Conservation (phyloP, 2,113 vertebrate genomes). For the Pterocles burchelli region DNA sequence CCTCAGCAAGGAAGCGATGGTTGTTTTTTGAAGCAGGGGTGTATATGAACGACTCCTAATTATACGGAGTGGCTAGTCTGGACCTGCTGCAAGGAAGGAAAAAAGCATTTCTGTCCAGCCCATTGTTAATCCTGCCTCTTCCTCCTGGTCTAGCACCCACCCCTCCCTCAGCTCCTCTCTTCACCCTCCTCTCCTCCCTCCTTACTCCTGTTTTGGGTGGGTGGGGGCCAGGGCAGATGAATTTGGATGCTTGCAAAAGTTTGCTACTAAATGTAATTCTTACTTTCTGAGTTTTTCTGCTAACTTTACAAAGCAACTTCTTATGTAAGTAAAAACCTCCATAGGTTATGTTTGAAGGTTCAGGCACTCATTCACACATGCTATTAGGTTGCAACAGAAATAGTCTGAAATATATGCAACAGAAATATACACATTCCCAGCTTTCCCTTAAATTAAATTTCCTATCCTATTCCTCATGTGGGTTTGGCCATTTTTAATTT, state of each 20-base stretch:
- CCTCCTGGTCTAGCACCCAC: neutral
- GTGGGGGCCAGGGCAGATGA: neutral
- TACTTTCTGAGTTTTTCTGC: neutral
- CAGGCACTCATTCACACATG: neutral
- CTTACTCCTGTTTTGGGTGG: neutral
- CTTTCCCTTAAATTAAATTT: slow-evolving; percentile 53
- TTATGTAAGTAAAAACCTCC: neutral
- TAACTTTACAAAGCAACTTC: neutral
- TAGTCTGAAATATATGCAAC: slow-evolving; percentile 26
- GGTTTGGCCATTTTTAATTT: slow-evolving; percentile 50
- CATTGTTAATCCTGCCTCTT: neutral
- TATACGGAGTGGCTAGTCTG: neutral
- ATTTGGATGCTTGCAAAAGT: neutral
- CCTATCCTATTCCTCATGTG: slow-evolving; percentile 39
- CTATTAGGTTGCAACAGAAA: slow-evolving; percentile 25
- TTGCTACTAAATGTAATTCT: neutral
- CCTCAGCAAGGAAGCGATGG: neutral
- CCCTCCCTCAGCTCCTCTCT: neutral
- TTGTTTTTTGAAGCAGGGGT: neutral
- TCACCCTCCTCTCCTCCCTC: neutral
- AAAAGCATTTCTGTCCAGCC: neutral
- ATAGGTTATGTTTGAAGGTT: neutral
- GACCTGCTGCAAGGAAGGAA: neutral
- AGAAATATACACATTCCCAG: slow-evolving; percentile 19
- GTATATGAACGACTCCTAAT: neutral